Base-by-base conservation (phyloP, 2,797 vertebrate genomes). In the Cuniculus paca region DNA sequence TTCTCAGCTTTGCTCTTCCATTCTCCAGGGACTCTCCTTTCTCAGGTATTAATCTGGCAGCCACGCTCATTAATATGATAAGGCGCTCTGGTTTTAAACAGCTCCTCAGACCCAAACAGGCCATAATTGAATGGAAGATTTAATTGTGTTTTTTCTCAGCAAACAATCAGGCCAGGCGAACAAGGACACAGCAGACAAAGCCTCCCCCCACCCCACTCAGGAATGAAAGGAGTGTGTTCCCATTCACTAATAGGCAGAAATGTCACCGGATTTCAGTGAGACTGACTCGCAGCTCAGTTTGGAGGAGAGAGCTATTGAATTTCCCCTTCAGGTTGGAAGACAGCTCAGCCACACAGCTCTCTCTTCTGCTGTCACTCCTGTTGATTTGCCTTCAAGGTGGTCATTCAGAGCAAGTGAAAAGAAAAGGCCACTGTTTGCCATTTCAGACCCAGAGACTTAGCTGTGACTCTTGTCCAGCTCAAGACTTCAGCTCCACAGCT, bases 121-220 rank as follows among this genome's bases (percentile, higher is more conserved):
- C 90, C 75, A 20, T 96, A 82, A 94, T 61, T 95, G 96, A 97
- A 97, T 95, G 95, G 95, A 95, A 97, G 95, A 95, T 95, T 96
- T 96, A 91, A 96, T 96, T 94, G 78, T 96, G 89, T 91, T 42
- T 81, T 93, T 48, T 65, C 75, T 97, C 90, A 60, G 90, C 81
- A 94, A 36, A 31, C 48, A 39, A 89, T 90, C 89, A 90, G 86
- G 96, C 92, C 74, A 22, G 78, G 58, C 31, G 22, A 86, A 94
- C 75, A 97, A 77, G 85, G 78, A 56, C 90, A 82, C 16, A 2
- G 77, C 89, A 94, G 90, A 96, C 95, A 95, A 93, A 97, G 79
- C 28, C 39, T 17, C 24, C 1, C 3, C 85, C 22, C 1, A 1
- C 48, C 60, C 50, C 10, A 11, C 70, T 88, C 12, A 0, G 39